Conservation (phyloP, 2,113 vertebrate genomes). For the Helogale parvula region DNA sequence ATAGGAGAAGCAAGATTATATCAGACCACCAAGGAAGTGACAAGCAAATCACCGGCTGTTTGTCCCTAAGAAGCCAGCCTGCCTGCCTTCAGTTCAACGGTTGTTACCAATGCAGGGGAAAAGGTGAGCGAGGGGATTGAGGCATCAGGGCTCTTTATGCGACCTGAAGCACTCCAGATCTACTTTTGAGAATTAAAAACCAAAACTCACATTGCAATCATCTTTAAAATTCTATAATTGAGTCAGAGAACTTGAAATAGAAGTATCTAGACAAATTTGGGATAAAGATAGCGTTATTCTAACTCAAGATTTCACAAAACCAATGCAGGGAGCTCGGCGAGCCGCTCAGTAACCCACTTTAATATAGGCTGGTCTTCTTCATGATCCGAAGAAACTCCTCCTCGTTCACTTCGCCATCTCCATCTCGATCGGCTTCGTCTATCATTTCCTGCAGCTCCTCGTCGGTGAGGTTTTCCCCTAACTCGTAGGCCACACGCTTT, state of each 20-base stretch:
- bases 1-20: not conserved
- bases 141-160: not conserved
- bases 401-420: slow-evolving; percentile 73
- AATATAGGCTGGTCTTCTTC: slow-evolving; percentile 68
- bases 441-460: slow-evolving; percentile 94
- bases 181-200: slow-evolving; percentile 29
- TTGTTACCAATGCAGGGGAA: not conserved
- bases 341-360: not conserved
- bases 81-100: not conserved
- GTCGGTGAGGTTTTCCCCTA: slow-evolving; percentile 95
- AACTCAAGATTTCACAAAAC: not conserved
- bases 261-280: not conserved
- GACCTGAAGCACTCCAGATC: not conserved
- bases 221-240: slow-evolving; percentile 57
- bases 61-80: not conserved
- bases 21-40: not conserved
- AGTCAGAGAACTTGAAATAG: not conserved
- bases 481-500: slow-evolving; percentile 93
- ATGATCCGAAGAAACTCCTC: slow-evolving; percentile 77
- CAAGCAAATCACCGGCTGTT: not conserved
- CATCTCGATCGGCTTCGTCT: slow-evolving; percentile 73
- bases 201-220: not conserved
- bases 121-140: not conserved
- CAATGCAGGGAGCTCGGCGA: not conserved
- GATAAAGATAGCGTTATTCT: not conserved